Evolutionary conservation across 2,888 invertebrate genomes (phyloP).

Genomic region (Leucoma salicis): DNA sequence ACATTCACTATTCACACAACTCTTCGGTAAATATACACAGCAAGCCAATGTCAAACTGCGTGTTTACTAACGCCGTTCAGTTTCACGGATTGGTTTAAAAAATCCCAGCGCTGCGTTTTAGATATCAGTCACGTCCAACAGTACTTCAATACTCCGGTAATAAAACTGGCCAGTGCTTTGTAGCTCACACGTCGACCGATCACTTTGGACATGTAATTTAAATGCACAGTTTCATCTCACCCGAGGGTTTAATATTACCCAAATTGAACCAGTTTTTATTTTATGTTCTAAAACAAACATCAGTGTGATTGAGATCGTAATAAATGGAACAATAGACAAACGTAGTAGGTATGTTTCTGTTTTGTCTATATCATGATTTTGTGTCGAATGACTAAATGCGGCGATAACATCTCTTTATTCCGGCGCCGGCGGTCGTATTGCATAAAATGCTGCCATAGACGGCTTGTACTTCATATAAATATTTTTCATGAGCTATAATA

Average conservation of each 20-base stretch:
- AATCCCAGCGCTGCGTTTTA: slow-evolving; percentile 20
- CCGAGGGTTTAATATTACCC: too few relatives aligned
- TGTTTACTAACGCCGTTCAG: slow-evolving; percentile 34
- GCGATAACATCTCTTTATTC: slow-evolving; percentile 2
- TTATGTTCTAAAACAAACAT: too few relatives aligned
- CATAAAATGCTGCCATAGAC: slow-evolving; percentile 6
- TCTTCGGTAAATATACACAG: slow-evolving; percentile 28
- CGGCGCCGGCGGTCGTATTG: slow-evolving; percentile 2
- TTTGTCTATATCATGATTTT: neutral
- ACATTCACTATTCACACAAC: slow-evolving; percentile 36
- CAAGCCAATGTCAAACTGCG: slow-evolving; percentile 32
- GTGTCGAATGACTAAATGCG: neutral
- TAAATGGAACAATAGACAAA: too few relatives aligned
- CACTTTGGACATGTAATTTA: too few relatives aligned
- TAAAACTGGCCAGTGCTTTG: too few relatives aligned
- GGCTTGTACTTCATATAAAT: slow-evolving; percentile 17
- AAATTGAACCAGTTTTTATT: too few relatives aligned
- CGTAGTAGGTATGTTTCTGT: too few relatives aligned
- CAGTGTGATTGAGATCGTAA: too few relatives aligned
- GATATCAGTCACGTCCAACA: slow-evolving; percentile 29
- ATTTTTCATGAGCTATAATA: slow-evolving; percentile 5
- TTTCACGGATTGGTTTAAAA: slow-evolving; percentile 27
- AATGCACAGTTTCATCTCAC: too few relatives aligned
- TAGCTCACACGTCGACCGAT: too few relatives aligned
- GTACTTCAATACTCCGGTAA: slow-evolving; percentile 14